Evolutionary conservation across 1,140 invertebrate species (phyloP), one percentile per base, ranked within the genome.

Genomic region (Calycopis cecrops): DNA sequence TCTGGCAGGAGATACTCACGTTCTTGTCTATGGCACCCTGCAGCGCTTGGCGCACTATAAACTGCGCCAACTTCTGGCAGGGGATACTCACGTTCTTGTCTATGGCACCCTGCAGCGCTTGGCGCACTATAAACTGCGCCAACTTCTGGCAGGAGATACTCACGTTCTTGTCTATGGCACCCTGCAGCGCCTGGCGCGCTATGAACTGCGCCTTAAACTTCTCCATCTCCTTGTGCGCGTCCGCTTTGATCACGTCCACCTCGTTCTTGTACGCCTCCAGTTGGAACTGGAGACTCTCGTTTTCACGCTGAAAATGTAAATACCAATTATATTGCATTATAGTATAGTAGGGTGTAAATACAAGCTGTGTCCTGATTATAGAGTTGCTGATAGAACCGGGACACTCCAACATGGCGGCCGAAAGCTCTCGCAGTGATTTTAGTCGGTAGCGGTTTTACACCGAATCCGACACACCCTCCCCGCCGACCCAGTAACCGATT

Each of bases 201-300:
- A 82, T 85, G 38, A 77, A 83, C 52, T 87, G 84, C 0, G 81
- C 81, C 58, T 87, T 87, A 37, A 87, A 85, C 53, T 87, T 87
- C 12, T 87, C 84, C 77, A 87, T 82, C 53, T 87, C 84, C 33
- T 84, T 85, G 50, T 76, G 65, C 10, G 90, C 79, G 57, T 94
- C 94, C 56, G 88, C 80, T 90, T 93, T 85, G 68, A 92, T 88
- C 67, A 94, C 67, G 76, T 91, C 88, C 79, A 94, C 93, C 88
- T 98, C 97, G 88, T 98, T 98, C 76, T 97, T 97, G 66, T 97
- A 97, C 0, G 96, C 97, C 85, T 98, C 96, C 63, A 98, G 77
- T 89, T 98, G 96, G 86, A 96, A 97, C 44, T 94, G 91, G 33
- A 99, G 88, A 65, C 93, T 95, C 63, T 98, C 96, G 80, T 97